These are phyloP conservation scores for Eubasilissa regina DNA, from an alignment of 1,140 invertebrate species.

Conservation along the genomic window DNA sequence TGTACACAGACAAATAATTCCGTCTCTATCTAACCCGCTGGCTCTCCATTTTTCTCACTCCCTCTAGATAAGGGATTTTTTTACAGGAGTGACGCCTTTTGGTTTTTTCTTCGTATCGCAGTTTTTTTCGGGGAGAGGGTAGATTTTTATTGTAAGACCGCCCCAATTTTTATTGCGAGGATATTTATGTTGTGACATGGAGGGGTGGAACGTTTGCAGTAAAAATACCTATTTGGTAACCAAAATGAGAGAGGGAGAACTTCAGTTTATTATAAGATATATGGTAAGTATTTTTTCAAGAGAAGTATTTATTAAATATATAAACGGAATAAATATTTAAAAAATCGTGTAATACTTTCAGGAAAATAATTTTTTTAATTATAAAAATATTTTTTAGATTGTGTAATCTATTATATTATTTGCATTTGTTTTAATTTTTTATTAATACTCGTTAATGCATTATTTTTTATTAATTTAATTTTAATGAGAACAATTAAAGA, in stretches of 20 bases:
- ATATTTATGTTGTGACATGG: not conserved
- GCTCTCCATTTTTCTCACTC: conserved; percentile 24
- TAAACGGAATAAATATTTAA: not conserved
- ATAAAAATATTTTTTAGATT: no score
- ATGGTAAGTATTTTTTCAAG: not conserved
- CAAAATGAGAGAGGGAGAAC: not conserved
- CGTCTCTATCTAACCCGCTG: conserved; percentile 41
- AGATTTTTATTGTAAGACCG: conserved; percentile 40
- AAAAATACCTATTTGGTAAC: not conserved
- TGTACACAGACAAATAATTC: conserved; percentile 47
- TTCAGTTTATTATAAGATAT: not conserved
- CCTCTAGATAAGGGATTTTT: conserved; percentile 44
- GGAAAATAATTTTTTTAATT: no score
- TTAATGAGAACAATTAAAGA: no score
- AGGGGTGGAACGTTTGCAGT: conserved; percentile 18
- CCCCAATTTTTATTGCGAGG: conserved; percentile 37
- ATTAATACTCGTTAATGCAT: no score
- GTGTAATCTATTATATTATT: no score
- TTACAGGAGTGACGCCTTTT: conserved; percentile 19
- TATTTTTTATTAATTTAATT: no score
- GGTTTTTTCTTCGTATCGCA: conserved; percentile 41
- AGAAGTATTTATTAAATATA: not conserved
- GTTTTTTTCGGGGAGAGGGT: conserved; percentile 44
- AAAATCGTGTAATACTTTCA: no score
- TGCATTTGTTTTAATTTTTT: no score